phyloP scores from a whole-genome alignment of 2,797 vertebrate genomes.

The Squalus acanthias region DNA sequence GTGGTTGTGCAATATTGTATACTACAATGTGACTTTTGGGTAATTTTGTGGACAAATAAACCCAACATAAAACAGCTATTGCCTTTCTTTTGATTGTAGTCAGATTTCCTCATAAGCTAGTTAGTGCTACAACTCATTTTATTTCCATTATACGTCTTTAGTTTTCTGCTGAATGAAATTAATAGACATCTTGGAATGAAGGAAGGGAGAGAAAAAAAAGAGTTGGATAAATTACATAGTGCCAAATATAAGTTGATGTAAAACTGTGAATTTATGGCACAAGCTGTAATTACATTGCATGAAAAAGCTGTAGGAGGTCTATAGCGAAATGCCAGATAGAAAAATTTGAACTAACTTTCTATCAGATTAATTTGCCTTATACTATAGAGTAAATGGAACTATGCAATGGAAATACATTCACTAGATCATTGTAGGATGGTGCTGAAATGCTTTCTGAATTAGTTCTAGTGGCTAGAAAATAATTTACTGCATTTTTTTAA shows the following conservation, averaged over 20 bases:
- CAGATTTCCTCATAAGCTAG: not conserved
- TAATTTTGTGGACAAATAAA: not conserved
- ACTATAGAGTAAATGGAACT: not conserved
- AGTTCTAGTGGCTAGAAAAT: not conserved
- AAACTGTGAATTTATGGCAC: not conserved
- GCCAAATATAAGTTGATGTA: not conserved
- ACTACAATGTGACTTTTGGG: not conserved
- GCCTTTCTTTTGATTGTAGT: not conserved
- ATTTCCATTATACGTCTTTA: not conserved
- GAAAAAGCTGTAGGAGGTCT: not conserved
- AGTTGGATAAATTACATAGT: not conserved
- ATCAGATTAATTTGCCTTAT: not conserved
- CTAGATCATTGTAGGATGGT: not conserved
- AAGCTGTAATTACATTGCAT: constrained; percentile 8
- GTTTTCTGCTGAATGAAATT: not conserved
- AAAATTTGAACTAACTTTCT: not conserved
- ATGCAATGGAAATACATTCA: not conserved
- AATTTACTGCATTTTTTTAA: not conserved
- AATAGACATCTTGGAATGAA: not conserved
- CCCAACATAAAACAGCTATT: not conserved
- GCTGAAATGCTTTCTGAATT: not conserved
- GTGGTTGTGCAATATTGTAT: not conserved
- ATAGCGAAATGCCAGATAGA: not conserved
- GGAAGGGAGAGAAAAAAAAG: not conserved
- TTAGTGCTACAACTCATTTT: not conserved